Conservation (phyloP, 2,797 vertebrate species). For the Carcharodon carcharias region DNA sequence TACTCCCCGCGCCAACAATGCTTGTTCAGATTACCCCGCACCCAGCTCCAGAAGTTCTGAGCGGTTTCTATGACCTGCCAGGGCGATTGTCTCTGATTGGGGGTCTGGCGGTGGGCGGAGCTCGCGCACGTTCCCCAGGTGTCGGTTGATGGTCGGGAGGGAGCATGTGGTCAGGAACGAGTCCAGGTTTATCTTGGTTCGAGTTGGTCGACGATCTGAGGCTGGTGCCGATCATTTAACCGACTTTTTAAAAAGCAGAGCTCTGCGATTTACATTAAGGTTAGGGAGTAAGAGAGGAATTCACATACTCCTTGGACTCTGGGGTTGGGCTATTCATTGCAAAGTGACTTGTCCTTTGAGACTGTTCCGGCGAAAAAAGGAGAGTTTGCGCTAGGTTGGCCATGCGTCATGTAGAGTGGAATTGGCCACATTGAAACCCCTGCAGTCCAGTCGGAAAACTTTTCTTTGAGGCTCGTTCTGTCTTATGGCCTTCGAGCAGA, state of each 20-base stretch:
- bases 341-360: neutral
- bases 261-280: neutral
- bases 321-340: neutral
- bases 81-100: neutral
- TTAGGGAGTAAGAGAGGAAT: neutral
- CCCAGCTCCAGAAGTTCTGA: neutral
- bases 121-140: neutral
- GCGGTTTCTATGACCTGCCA: neutral
- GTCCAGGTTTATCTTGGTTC: fast-evolving
- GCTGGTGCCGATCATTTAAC: neutral
- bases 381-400: neutral
- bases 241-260: neutral
- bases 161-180: neutral
- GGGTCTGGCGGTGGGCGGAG: neutral
- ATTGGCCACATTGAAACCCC: neutral
- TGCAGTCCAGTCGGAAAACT: neutral
- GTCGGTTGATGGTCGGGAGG: neutral
- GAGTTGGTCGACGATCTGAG: neutral
- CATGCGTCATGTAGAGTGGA: neutral
- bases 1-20: neutral
- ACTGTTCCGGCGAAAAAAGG: neutral
- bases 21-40: neutral
- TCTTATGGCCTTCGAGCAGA: neutral
- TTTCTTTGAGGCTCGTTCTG: neutral
- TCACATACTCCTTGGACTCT: neutral